Base-by-base conservation (phyloP, 2,797 vertebrate species). In the Micrastur ruficollis region DNA sequence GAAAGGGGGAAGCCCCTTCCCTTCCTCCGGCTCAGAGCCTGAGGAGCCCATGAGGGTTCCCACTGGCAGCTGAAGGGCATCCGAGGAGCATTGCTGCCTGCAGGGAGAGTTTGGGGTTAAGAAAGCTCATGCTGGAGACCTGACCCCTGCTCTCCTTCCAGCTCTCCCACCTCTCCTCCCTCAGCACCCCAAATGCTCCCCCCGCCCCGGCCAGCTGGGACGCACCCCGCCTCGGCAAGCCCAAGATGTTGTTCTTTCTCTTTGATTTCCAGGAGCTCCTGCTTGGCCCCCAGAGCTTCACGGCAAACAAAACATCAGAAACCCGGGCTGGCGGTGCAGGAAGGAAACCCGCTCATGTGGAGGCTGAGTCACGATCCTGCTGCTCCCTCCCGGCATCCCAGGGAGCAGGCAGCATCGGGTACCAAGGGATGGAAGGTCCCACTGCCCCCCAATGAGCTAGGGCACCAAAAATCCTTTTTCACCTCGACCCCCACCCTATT, bases 231-330 rank as follows among this genome's bases (percentile, higher is more conserved):
- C 86, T 86, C 9, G 0, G 38, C 86, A 49, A 67, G 55, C 70
- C 73, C 29, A 42, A 95, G 93, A 92, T 85, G 83, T 93, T 95
- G 83, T 86, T 92, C 88, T 96, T 96, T 86, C 61, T 75, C 88
- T 95, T 96, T 95, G 84, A 89, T 92, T 97, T 92, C 58, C 88
- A 94, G 49, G 56, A 94, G 84, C 87, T 95, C 73, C 76, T 1
- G 16, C 34, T 96, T 5, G 58, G 94, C 89, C 88, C 86, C 84
- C 75, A 40, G 94, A 96, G 93, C 89, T 89, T 78, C 63, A 9
- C n/a, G 0, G 73, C 16, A 34, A 96, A 93, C 85, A 96, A 96
- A 97, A 95, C 96, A 96, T 96, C 94, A 95, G 93, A 95, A 92
- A 80, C 5, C 9, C 7, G 6, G 72, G 90, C 88, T 80, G 88